phyloP scores from a whole-genome alignment of 2,888 invertebrate genomes.

The Zootermopsis nevadensis region DNA sequence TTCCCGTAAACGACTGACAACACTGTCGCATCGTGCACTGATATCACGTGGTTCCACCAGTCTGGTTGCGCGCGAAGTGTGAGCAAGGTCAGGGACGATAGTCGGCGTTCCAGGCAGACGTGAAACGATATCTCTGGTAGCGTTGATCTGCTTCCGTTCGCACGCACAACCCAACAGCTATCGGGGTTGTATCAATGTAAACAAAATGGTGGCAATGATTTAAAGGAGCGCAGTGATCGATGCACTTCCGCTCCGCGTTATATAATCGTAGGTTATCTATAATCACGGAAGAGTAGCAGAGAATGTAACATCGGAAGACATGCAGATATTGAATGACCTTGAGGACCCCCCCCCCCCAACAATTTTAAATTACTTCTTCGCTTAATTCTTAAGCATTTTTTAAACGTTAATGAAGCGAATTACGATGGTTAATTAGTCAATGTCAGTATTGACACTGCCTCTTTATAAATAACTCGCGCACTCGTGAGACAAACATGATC shows the following conservation, averaged over 20 bases:
- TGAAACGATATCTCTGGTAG: constrained; percentile 12
- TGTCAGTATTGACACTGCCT: constrained; percentile 8
- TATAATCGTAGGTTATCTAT: too few species aligned
- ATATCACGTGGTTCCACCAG: constrained; percentile 51
- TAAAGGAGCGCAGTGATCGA: constrained; percentile 43
- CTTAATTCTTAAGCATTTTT: background rate
- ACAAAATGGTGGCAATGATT: constrained; percentile 45
- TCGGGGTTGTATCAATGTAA: constrained; percentile 2
- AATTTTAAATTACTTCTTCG: background rate
- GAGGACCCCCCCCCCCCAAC: constrained; percentile 11
- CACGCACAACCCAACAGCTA: background rate
- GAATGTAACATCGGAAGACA: constrained; percentile 11
- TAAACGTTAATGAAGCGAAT: background rate
- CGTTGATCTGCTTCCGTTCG: background rate
- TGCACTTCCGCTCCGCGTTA: constrained; percentile 43
- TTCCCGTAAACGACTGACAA: constrained; percentile 50
- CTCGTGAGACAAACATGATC: constrained; percentile 15
- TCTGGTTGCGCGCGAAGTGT: constrained; percentile 46
- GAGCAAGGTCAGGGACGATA: constrained; percentile 51
- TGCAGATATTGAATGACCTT: constrained; percentile 39
- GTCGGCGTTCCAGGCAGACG: constrained; percentile 33
- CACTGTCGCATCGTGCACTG: constrained; percentile 47
- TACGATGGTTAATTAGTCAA: background rate
- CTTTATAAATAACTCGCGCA: constrained; percentile 22
- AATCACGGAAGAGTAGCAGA: constrained; percentile 14